phyloP scores from a whole-genome alignment of 2,113 vertebrate genomes.

The Calypte anna region DNA sequence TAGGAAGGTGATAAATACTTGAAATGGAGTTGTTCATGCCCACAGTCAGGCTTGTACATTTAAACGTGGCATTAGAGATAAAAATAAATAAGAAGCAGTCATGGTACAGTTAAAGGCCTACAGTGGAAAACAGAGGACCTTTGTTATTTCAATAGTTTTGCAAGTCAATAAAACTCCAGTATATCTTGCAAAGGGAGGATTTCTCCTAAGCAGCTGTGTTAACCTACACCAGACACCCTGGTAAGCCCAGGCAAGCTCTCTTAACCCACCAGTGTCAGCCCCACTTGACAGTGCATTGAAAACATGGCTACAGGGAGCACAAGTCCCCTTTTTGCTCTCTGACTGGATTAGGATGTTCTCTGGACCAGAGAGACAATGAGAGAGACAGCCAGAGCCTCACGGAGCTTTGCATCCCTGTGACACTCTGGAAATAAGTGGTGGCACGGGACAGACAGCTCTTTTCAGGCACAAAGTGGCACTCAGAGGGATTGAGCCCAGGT shows the following conservation, averaged over 20 bases:
- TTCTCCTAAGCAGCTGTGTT: neutral
- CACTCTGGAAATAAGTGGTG: neutral
- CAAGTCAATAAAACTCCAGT: neutral
- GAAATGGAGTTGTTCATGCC: neutral
- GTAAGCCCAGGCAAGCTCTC: neutral
- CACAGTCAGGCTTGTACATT: neutral
- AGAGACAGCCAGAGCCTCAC: neutral
- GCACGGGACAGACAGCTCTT: neutral
- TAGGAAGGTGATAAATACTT: neutral
- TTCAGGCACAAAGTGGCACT: neutral
- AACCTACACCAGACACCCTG: neutral
- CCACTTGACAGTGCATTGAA: fast-evolving
- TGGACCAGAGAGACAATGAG: neutral
- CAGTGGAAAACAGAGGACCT: neutral
- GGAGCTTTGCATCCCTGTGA: neutral
- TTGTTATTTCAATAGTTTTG: neutral
- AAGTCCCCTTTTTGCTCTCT: neutral
- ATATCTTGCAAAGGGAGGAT: neutral
- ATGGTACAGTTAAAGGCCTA: neutral
- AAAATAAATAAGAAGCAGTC: neutral
- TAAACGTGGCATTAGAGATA: neutral
- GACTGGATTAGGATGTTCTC: neutral
- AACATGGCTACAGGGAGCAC: neutral
- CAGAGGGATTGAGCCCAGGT: neutral
- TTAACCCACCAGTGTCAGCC: neutral